phyloP scores from a whole-genome alignment of 2,113 vertebrate species.

The Ptilorrhoa leucosticta region DNA sequence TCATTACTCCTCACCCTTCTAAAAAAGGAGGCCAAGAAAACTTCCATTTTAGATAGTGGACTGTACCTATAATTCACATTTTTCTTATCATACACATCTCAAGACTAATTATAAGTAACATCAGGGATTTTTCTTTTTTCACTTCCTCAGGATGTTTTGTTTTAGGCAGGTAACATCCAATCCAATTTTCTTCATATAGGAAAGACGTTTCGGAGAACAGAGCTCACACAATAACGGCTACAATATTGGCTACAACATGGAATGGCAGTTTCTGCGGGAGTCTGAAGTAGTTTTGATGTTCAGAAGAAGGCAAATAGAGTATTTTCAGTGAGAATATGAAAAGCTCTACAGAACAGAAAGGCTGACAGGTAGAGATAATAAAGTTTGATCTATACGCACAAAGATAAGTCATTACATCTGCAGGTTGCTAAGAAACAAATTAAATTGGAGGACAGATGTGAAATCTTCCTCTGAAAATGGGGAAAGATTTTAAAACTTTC shows the following conservation, averaged over 20 bases:
- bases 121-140: not conserved
- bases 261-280: not conserved
- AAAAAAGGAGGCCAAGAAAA: not conserved
- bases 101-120: not conserved
- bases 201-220: not conserved
- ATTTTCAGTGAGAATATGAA: constrained; percentile 22
- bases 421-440: constrained; percentile 17
- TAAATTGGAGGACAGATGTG: not conserved
- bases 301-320: not conserved
- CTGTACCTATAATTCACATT: not conserved
- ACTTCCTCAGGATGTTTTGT: not conserved
- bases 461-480: not conserved
- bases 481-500: not conserved
- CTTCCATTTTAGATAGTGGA: not conserved
- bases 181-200: not conserved
- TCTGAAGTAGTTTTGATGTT: not conserved
- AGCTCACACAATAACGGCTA: not conserved
- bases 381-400: not conserved
- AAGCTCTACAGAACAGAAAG: not conserved
- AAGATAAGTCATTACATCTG: constrained; percentile 3
- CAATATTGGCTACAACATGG: not conserved
- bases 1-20: not conserved
- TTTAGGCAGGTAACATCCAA: not conserved
- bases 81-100: not conserved
- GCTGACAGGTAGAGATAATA: not conserved